phyloP scores from a whole-genome alignment of 2,797 vertebrate genomes.

The Pangasius djambal region DNA sequence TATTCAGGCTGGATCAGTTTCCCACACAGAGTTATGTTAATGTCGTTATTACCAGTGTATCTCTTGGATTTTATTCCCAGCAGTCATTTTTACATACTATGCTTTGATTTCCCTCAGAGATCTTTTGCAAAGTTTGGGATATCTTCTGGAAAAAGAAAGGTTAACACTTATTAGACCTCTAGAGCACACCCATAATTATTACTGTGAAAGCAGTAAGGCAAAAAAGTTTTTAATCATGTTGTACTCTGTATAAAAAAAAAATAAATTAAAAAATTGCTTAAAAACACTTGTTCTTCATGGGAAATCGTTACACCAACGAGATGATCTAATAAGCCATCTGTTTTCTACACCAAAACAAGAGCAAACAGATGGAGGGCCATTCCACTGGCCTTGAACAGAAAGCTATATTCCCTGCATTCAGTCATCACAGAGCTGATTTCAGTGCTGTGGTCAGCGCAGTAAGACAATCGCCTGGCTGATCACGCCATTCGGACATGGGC shows the following conservation, averaged over 20 bases:
- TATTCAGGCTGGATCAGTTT: neutral
- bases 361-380: conserved; percentile 20
- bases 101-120: neutral
- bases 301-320: neutral
- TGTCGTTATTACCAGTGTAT: neutral
- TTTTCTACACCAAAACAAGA: conserved; percentile 22
- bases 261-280: too few species aligned
- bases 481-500: too few species aligned
- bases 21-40: neutral
- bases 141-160: neutral
- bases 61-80: neutral
- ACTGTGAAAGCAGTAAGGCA: neutral
- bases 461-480: neutral
- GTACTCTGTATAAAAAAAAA: neutral
- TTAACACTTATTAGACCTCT: too few species aligned
- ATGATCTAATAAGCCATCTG: conserved; percentile 23
- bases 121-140: neutral
- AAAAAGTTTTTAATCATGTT: neutral
- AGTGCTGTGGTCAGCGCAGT: neutral
- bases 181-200: neutral
- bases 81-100: neutral
- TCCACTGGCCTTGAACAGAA: conserved; percentile 20
- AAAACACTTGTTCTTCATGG: conserved; percentile 3
- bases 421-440: neutral
- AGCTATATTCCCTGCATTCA: neutral